Evolutionary conservation across 1,140 invertebrate genomes (phyloP).

Genomic region (Drosophila nebulosa): DNA sequence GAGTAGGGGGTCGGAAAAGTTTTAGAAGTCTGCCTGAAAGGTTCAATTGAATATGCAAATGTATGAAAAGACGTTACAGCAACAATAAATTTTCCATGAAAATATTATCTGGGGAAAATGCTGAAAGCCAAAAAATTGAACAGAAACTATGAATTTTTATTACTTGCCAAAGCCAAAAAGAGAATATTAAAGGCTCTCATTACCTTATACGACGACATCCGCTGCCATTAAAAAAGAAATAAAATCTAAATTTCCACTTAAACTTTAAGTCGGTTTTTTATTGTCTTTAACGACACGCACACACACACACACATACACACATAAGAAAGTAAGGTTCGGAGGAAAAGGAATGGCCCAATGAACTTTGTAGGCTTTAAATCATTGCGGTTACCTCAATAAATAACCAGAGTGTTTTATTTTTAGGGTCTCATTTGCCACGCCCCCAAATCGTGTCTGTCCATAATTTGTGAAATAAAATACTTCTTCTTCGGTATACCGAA

Average conservation of each 20-base stretch:
- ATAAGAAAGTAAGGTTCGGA: no score
- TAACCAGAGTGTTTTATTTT: constrained; percentile 33
- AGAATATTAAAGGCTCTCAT: not conserved
- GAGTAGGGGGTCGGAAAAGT: not conserved
- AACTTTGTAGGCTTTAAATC: constrained; percentile 41
- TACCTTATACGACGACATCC: not conserved
- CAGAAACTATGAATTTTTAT: constrained; percentile 16
- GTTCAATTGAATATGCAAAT: not conserved
- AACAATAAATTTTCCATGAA: not conserved
- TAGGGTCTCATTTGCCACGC: constrained; percentile 38
- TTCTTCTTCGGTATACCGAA: constrained; percentile 40
- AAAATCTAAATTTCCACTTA: constrained; percentile 33
- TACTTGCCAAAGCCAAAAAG: not conserved
- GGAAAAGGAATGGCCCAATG: constrained; percentile 16
- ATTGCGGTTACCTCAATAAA: constrained; percentile 50
- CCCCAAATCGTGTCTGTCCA: constrained; percentile 68
- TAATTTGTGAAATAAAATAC: constrained; percentile 75
- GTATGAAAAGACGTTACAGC: not conserved
- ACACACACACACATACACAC: not conserved
- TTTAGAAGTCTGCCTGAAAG: not conserved
- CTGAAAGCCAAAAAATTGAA: not conserved
- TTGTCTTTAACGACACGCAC: constrained; percentile 12
- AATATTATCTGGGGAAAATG: constrained; percentile 3
- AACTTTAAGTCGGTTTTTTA: constrained; percentile 21
- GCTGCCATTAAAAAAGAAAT: constrained; percentile 41